Evolutionary conservation across 1,140 invertebrate genomes (phyloP).

Genomic region (Ctenoplectra terminalis): DNA sequence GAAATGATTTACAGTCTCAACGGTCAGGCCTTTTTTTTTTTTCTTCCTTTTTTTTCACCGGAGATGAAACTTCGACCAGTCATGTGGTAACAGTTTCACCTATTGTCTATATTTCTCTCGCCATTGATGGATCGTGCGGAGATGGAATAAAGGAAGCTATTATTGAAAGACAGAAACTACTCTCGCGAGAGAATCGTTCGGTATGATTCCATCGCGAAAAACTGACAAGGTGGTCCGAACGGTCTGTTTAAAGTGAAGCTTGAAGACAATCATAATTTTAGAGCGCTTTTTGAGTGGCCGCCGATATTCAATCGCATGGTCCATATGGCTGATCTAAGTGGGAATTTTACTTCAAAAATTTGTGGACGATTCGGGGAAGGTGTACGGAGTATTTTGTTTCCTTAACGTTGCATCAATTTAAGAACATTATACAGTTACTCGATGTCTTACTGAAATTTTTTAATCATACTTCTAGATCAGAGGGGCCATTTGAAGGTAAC

Average conservation of each 20-base stretch:
- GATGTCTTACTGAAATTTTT: too few relatives aligned
- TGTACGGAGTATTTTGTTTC: too few relatives aligned
- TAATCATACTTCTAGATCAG: too few relatives aligned
- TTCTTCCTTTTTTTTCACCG: neutral
- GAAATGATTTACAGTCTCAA: conserved; percentile 65
- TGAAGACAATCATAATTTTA: too few relatives aligned
- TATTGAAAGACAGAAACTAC: neutral
- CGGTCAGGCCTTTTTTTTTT: neutral
- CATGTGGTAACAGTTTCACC: conserved; percentile 26
- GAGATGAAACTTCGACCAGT: conserved; percentile 8
- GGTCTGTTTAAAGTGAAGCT: neutral
- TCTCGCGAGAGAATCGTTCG: neutral
- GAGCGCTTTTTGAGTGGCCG: neutral
- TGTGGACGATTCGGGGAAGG: neutral
- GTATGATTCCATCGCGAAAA: neutral
- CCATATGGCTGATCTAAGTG: neutral
- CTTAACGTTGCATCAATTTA: too few relatives aligned
- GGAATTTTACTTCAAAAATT: neutral
- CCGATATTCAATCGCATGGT: neutral
- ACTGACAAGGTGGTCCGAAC: neutral
- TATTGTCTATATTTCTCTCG: conserved; percentile 26
- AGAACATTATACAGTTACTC: too few relatives aligned
- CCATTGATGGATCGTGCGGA: neutral
- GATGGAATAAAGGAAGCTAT: neutral
- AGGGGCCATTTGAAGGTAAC: too few relatives aligned